Percentiles rank a stretch among this genome's conserved stretches.
Conservation (phyloP, 2,113 vertebrate species). For the Sylvilagus bachmani region DNA sequence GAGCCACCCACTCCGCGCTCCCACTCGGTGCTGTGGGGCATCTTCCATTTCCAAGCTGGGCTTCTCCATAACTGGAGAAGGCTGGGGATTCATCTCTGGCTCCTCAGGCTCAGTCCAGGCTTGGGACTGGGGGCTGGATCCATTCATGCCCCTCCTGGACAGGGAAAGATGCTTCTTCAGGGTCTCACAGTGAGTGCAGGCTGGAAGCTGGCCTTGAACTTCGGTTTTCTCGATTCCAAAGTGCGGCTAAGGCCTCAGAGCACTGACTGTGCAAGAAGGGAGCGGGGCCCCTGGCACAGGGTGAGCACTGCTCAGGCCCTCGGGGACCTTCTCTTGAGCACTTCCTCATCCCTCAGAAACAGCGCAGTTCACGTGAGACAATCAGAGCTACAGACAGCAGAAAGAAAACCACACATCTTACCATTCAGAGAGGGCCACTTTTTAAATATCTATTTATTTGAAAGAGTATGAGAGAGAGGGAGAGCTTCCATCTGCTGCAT, state of each 20-base stretch:
- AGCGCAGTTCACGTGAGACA: conserved; percentile 21
- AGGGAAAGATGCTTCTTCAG: not conserved
- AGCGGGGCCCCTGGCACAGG: not conserved
- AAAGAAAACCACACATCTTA: not conserved
- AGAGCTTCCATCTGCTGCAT: too few species aligned
- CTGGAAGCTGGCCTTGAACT: not conserved
- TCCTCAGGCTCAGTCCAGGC: not conserved
- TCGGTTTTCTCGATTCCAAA: conserved; percentile 2
- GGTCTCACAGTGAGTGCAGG: not conserved
- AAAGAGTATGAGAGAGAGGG: too few species aligned
- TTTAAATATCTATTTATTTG: too few species aligned
- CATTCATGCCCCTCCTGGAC: not conserved
- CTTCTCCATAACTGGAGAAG: not conserved
- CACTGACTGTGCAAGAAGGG: not conserved
- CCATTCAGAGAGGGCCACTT: not conserved
- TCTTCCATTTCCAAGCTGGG: not conserved
- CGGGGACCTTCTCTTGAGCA: not conserved
- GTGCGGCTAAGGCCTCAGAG: not conserved
- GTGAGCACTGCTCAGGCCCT: not conserved
- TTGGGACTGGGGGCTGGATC: not conserved
- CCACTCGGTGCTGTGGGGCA: not conserved
- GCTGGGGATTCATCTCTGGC: not conserved
- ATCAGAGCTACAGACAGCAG: conserved; percentile 5
- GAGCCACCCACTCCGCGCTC: not conserved
- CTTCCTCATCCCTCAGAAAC: conserved; percentile 42